phyloP scores from a whole-genome alignment of 2,797 vertebrate species.

The Tauraco hartlaubi region DNA sequence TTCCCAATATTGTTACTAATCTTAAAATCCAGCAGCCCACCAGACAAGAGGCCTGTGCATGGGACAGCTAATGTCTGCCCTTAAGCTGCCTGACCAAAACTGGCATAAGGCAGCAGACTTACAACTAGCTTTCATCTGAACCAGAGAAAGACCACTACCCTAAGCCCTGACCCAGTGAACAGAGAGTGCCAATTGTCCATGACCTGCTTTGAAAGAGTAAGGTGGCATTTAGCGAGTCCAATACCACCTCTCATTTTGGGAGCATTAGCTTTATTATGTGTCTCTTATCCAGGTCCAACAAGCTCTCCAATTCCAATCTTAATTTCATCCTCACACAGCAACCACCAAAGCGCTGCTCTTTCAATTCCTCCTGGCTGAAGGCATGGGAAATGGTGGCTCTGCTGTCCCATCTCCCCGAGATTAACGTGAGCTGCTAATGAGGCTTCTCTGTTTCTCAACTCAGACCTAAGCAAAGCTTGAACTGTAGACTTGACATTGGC shows the following conservation, averaged over 20 bases:
- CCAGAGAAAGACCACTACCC: background rate
- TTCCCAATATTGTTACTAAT: background rate
- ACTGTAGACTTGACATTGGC: background rate
- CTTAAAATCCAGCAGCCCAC: background rate
- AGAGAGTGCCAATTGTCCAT: background rate
- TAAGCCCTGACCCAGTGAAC: background rate
- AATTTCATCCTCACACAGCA: background rate
- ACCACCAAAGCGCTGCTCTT: background rate
- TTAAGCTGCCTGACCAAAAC: background rate
- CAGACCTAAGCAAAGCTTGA: background rate
- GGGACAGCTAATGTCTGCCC: background rate
- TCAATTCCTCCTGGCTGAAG: background rate
- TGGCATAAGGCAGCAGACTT: background rate
- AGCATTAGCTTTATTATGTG: background rate
- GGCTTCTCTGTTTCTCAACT: background rate
- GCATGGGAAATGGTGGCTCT: background rate
- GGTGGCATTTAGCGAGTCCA: background rate
- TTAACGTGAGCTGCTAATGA: background rate
- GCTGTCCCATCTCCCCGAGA: background rate
- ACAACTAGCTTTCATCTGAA: background rate
- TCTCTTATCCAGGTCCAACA: background rate
- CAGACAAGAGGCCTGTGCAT: background rate
- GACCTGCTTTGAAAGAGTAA: background rate
- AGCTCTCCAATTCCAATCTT: background rate
- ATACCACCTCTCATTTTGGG: background rate